Percentiles rank a stretch among this genome's conserved stretches.
These are phyloP conservation scores for Atrina japonica DNA, from an alignment of 2,888 invertebrate species.

Conservation along the genomic window DNA sequence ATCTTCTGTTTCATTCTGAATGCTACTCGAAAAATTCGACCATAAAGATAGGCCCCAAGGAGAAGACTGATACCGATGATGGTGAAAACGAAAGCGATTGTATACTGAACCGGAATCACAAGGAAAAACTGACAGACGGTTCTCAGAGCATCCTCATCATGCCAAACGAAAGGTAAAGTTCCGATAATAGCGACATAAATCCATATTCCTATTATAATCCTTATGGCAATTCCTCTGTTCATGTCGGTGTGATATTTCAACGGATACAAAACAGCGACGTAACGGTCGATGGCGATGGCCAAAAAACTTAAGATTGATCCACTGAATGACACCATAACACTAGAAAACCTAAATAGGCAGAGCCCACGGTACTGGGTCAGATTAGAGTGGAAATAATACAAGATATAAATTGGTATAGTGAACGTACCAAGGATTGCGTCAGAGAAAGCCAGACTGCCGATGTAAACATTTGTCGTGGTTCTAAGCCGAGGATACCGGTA, in stretches of 20 bases:
- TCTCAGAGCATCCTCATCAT: background rate
- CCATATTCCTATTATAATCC: slow-evolving; percentile 44
- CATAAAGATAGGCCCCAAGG: slow-evolving; percentile 40
- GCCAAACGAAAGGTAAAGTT: slow-evolving; percentile 45
- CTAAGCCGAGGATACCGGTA: slow-evolving; percentile 4
- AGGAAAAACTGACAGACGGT: slow-evolving; percentile 47
- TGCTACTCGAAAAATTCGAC: slow-evolving; percentile 41
- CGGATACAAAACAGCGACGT: slow-evolving; percentile 51
- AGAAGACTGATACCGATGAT: slow-evolving; percentile 35
- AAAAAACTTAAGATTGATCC: slow-evolving; percentile 50
- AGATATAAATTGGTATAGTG: slow-evolving; percentile 48
- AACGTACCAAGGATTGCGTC: slow-evolving; percentile 52
- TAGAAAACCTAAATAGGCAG: slow-evolving; percentile 51
- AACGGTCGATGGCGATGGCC: slow-evolving; percentile 53
- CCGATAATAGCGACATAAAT: slow-evolving; percentile 42
- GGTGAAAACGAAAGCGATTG: slow-evolving; percentile 40
- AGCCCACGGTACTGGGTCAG: slow-evolving; percentile 32
- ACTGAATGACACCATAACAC: slow-evolving; percentile 44
- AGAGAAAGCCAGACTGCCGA: slow-evolving; percentile 49
- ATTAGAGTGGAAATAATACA: slow-evolving; percentile 40
- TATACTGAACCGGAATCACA: slow-evolving; percentile 44
- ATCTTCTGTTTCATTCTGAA: slow-evolving; percentile 29
- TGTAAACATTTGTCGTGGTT: slow-evolving; percentile 45
- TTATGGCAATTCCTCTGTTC: slow-evolving; percentile 37
- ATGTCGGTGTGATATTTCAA: slow-evolving; percentile 42